Conservation (phyloP, 1,140 invertebrate species). For the Lethrus apterus region DNA sequence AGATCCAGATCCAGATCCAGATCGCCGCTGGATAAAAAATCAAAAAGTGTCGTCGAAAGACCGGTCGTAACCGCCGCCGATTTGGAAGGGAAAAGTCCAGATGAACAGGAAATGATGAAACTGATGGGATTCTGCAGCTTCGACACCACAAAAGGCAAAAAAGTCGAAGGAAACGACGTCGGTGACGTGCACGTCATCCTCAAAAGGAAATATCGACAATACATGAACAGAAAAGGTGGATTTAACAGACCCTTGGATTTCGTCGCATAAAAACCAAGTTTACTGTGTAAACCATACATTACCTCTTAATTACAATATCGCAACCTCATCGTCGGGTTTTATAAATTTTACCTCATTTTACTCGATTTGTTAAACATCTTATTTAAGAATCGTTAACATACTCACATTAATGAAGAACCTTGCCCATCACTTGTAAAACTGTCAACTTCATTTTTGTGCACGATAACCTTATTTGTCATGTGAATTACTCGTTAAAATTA, state of each 20-base stretch:
- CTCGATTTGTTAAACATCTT: too few relatives aligned
- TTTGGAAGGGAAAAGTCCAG: constrained; percentile 73
- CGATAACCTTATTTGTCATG: too few relatives aligned
- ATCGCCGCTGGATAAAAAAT: constrained; percentile 41
- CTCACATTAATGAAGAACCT: too few relatives aligned
- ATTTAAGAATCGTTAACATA: too few relatives aligned
- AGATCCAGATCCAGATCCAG: constrained; percentile 43
- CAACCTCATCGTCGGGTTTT: not conserved
- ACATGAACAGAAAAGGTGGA: constrained; percentile 99
- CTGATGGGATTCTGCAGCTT: constrained; percentile 95
- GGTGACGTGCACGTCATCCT: constrained; percentile 91
- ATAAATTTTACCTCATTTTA: not conserved
- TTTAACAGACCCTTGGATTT: constrained; percentile 97
- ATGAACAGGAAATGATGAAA: constrained; percentile 94
- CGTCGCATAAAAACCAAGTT: constrained; percentile 59
- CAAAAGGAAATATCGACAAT: constrained; percentile 96
- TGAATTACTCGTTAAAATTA: too few relatives aligned
- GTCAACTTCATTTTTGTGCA: too few relatives aligned
- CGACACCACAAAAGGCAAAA: constrained; percentile 90
- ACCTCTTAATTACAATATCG: too few relatives aligned
- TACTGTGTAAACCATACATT: constrained; percentile 7
- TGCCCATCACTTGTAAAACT: too few relatives aligned
- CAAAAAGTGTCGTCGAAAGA: constrained; percentile 43
- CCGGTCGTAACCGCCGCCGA: constrained; percentile 62
- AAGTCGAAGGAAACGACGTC: constrained; percentile 88